Evolutionary conservation across 2,113 vertebrate species (phyloP).

Genomic region (Albula goreensis): DNA sequence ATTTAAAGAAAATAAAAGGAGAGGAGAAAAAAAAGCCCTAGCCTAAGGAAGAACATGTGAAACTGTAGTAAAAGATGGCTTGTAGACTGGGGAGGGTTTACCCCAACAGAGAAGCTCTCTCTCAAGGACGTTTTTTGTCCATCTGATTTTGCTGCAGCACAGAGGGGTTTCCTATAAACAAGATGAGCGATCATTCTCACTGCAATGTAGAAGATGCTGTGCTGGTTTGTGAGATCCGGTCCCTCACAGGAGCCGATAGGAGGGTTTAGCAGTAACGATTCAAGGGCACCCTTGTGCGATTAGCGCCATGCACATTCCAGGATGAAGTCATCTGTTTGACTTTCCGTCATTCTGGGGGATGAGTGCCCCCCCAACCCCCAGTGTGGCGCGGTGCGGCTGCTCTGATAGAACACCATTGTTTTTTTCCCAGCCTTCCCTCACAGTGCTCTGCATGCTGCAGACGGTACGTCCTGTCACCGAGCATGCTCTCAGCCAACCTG

Average conservation of each 20-base stretch:
- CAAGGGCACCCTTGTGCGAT: constrained; percentile 17
- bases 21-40: not conserved
- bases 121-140: not conserved
- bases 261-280: not conserved
- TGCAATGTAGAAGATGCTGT: not conserved
- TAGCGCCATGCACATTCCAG: constrained; percentile 17
- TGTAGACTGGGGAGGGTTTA: not conserved
- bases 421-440: not conserved
- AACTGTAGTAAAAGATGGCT: not conserved
- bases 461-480: constrained; percentile 28
- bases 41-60: not conserved
- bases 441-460: not conserved
- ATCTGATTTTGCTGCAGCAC: not conserved
- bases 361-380: not conserved
- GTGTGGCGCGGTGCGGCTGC: not conserved
- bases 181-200: not conserved
- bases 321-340: constrained; percentile 33
- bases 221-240: constrained; percentile 15
- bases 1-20: not conserved
- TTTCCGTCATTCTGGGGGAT: constrained; percentile 9
- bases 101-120: not conserved
- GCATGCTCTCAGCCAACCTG: not conserved
- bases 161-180: not conserved
- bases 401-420: constrained; percentile 19
- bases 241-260: not conserved